These are phyloP conservation scores for Cryptocephalus primarius DNA, from an alignment of 2,888 invertebrate genomes.

Conservation along the genomic window DNA sequence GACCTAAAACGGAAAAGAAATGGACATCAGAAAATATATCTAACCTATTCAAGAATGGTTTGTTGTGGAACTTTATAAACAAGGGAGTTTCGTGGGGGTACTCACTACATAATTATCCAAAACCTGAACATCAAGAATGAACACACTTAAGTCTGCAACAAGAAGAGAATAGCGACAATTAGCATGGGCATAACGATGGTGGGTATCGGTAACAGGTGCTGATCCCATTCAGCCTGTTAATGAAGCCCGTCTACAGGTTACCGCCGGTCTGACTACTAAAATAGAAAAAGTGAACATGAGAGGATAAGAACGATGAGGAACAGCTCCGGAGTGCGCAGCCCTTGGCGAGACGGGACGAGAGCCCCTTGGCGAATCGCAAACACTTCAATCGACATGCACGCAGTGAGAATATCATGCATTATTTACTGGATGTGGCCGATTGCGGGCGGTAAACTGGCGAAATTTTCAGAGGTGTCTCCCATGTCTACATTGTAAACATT, in stretches of 20 bases:
- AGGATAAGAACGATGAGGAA: too few relatives aligned
- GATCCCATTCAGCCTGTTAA: too few relatives aligned
- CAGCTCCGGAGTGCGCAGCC: too few relatives aligned
- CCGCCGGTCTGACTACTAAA: too few relatives aligned
- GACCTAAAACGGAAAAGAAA: slow-evolving; percentile 26
- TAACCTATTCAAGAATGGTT: too few relatives aligned
- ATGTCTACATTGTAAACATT: slow-evolving; percentile 42
- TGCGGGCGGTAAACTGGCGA: slow-evolving; percentile 24
- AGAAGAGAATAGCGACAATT: slow-evolving; percentile 14
- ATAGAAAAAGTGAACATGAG: too few relatives aligned
- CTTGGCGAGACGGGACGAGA: too few relatives aligned
- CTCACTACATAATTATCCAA: slow-evolving; percentile 49
- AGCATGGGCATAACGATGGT: neutral
- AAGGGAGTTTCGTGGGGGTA: slow-evolving; percentile 18
- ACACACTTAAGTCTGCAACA: slow-evolving; percentile 32
- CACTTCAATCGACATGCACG: slow-evolving; percentile 12
- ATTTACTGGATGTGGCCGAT: slow-evolving; percentile 11
- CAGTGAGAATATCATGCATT: slow-evolving; percentile 12
- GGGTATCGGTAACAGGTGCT: too few relatives aligned
- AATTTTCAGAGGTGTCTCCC: slow-evolving; percentile 40
- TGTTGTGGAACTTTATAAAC: neutral
- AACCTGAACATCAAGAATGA: slow-evolving; percentile 31
- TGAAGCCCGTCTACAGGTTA: too few relatives aligned
- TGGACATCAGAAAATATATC: too few relatives aligned
- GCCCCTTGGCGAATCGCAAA: neutral